phyloP scores from a whole-genome alignment of 2,797 vertebrate genomes.

The Vespertilio murinus region DNA sequence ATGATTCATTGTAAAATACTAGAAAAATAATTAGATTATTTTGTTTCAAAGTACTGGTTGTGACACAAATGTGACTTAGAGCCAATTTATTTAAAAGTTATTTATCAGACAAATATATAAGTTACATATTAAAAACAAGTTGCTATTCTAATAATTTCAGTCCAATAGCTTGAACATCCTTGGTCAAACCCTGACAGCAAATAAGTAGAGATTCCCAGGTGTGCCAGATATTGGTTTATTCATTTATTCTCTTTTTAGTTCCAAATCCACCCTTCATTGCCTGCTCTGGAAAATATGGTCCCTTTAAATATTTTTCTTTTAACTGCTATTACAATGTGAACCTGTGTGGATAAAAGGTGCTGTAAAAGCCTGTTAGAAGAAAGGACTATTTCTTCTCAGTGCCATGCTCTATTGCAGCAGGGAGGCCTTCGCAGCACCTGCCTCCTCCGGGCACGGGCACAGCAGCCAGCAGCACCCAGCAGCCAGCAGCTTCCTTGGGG shows the following conservation, averaged over 20 bases:
- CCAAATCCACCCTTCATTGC: not conserved
- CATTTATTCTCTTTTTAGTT: not conserved
- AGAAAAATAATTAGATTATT: slow-evolving; percentile 1
- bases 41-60: not conserved
- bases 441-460: not conserved
- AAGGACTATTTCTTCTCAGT: not conserved
- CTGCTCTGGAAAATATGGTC: not conserved
- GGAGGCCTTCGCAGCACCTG: not conserved
- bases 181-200: not conserved
- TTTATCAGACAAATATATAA: not conserved
- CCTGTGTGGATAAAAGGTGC: not conserved
- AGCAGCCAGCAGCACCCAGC: not conserved
- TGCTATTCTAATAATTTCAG: not conserved
- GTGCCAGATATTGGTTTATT: not conserved
- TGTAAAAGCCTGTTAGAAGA: not conserved
- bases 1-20: not conserved
- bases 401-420: not conserved
- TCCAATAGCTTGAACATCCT: not conserved
- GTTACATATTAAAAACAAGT: not conserved
- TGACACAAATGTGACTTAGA: not conserved
- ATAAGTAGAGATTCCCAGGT: not conserved
- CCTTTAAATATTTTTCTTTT: not conserved
- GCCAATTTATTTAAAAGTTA: not conserved
- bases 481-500: not conserved
- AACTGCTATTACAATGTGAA: not conserved